Evolutionary conservation across 2,797 vertebrate species (phyloP), one percentile per base, ranked within the genome.

Genomic region (Oreochromis mossambicus): DNA sequence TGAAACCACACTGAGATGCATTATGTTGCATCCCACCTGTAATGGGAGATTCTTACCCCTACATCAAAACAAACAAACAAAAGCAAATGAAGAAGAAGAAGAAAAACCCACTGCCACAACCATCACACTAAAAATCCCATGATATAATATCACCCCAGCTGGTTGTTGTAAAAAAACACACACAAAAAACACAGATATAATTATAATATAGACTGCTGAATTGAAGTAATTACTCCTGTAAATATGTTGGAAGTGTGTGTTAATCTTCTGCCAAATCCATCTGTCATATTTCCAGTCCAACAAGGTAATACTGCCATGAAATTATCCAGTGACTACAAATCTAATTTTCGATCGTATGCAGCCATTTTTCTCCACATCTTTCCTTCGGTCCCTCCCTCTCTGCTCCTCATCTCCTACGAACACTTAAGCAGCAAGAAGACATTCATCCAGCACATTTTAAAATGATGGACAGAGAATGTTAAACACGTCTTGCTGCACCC

Each of bases 381-480:
- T 34, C 21, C 43, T 6, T 15, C 41, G 4, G 7, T 38, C 38
- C 8, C 15, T 10, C 3, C 29, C 41, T 48, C 68, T 48, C 24
- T 43, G 5, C 24, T 21, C 73, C 32, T 58, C 17, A 55, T 24
- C 63, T 70, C 77, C 76, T 61, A 75, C 8, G 38, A 82, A 78
- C 76, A 85, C 80, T 86, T 56, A 81, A 73, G 58, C 48, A 82
- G 78, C 82, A 81, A 75, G 46, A 80, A 48, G 38, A 36, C 48
- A 50, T 83, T 88, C 88, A 86, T 86, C 24, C 6, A 4, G 32
- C 73, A 29, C 79, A 79, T 80, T 81, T 79, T 82, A 46, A 80
- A 80, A 86, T 52, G 81, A 88, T 6, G 2, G 80, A 58, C 10
- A 11, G 51, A 79, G 79, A 91, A 79, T 78, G 77, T 87, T 88